phyloP scores from a whole-genome alignment of 2,113 vertebrate species.

The Noturus placidus region DNA sequence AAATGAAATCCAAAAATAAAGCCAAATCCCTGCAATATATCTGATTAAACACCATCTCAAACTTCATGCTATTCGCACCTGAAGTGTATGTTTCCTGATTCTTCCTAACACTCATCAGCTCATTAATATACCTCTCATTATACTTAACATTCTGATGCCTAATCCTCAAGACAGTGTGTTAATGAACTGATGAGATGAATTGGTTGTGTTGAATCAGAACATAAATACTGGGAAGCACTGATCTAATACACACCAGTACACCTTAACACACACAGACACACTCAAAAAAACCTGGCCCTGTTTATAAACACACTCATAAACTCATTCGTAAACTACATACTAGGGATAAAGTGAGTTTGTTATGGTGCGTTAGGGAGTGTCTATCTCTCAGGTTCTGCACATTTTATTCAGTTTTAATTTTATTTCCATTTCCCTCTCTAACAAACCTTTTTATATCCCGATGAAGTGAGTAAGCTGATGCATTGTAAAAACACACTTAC shows the following conservation, averaged over 20 bases:
- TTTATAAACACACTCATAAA: neutral
- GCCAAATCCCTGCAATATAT: neutral
- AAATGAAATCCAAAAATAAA: no score
- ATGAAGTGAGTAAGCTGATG: neutral
- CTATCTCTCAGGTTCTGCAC: neutral
- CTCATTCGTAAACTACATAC: neutral
- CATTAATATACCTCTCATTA: neutral
- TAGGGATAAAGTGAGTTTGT: neutral
- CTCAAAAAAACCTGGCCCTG: neutral
- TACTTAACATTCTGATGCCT: neutral
- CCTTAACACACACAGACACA: neutral
- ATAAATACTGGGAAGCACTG: neutral
- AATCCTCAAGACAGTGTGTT: neutral
- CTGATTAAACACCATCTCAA: neutral
- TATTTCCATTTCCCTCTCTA: no score
- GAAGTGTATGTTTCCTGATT: neutral
- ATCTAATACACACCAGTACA: neutral
- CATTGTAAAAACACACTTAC: neutral
- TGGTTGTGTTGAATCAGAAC: neutral
- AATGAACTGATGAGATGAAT: neutral
- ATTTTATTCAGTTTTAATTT: neutral
- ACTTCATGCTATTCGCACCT: neutral
- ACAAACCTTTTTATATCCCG: neutral
- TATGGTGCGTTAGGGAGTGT: neutral
- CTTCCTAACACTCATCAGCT: neutral